phyloP scores from a whole-genome alignment of 2,888 invertebrate species.

The Ashinkailepas kermadecensis region DNA sequence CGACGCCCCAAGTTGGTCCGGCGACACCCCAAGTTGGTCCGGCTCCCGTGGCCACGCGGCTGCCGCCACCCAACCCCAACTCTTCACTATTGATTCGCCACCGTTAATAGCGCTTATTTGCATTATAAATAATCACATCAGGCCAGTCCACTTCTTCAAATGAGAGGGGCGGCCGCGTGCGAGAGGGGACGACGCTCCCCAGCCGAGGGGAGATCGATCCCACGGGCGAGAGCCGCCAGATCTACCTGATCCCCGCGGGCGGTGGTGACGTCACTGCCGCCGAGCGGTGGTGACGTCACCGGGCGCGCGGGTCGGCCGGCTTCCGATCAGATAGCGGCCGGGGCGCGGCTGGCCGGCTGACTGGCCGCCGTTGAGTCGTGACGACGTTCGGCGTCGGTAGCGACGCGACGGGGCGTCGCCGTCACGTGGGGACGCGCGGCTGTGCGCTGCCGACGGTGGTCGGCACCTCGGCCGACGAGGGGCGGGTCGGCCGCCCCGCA shows the following conservation, averaged over 20 bases:
- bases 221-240: neutral
- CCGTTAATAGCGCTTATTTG: conserved; percentile 16
- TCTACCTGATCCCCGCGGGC: conserved; percentile 1
- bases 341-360: neutral
- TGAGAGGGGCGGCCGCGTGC: conserved; percentile 1
- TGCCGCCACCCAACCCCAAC: neutral
- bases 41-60: too few relatives aligned
- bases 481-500: too few relatives aligned
- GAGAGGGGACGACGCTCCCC: neutral
- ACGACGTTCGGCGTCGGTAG: neutral
- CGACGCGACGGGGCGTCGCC: neutral
- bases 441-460: too few relatives aligned
- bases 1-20: too few relatives aligned
- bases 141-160: neutral
- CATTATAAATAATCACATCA: conserved; percentile 20
- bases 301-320: neutral
- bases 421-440: neutral
- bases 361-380: neutral
- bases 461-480: too few relatives aligned
- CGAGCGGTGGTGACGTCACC: neutral
- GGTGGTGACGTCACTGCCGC: neutral
- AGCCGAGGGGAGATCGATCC: neutral
- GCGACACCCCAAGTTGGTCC: too few relatives aligned
- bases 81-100: conserved; percentile 2
- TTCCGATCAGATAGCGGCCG: neutral